Base-by-base conservation (phyloP, 2,888 invertebrate genomes). In the Euzophera pinguis region DNA sequence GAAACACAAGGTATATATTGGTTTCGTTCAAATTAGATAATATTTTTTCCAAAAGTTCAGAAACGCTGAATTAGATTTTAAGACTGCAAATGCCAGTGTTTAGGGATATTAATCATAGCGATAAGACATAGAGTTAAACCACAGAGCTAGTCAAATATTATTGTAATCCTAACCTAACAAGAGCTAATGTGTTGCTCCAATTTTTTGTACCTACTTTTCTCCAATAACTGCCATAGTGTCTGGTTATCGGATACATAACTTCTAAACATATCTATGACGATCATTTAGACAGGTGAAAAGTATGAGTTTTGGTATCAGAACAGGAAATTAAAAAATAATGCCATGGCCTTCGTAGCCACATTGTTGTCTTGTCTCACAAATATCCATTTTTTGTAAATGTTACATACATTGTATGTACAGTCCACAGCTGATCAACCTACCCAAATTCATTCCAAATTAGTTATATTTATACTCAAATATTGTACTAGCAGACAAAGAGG, bases 71-170 rank as follows among this genome's bases (percentile, higher is more conserved):
- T 66, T 75, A 80, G 73, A 67, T 75, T 64, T 73, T 80, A 82
- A 84, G 86, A 85, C 84, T 86, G 82, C 81, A 78, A 76, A 73
- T 71, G 86, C 87, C 88, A 88, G 88, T 87, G 80, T 82, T 72
- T 85, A 86, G 79, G 64, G 67, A 22, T 71, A 69, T 62, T 70
- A 73, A 67, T 68, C 69, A 72, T 83, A 81, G 71, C 74, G 70
- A 61, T 74, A 75, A 77, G 71, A 34, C 5, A 22, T 63, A 71
- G 84, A 81, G 73, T 56, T 88, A 88, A 87, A 84, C 64, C 63
- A 79, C 78, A 76, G 70, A 79, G 83, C 89, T 90, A 90, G 89
- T 90, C 89, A 89, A 83, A 83, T 82, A 75, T 81, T 75, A 73
- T 77, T 69, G 63, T 66, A 61, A 52, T 58, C 54, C 41, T 41